Evolutionary conservation across 2,888 invertebrate species (phyloP).

Genomic region (Pyrrhosoma nymphula): DNA sequence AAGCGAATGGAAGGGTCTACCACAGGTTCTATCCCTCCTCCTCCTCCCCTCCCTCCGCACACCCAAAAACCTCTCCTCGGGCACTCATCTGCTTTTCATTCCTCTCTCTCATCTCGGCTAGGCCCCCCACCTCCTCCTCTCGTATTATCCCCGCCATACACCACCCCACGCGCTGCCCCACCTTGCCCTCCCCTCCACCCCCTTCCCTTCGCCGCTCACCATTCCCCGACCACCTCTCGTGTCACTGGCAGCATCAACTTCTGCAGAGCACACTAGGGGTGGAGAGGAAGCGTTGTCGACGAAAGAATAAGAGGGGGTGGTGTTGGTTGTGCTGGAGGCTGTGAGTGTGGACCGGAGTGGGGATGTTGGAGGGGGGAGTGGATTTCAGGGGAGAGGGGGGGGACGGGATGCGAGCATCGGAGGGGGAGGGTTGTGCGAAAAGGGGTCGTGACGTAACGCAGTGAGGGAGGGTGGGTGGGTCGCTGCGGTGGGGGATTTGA

Average conservation of each 20-base stretch:
- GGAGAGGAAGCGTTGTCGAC: background rate
- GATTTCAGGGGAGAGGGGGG: background rate
- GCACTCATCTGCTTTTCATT: slow-evolving; percentile 41
- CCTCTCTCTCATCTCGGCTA: background rate
- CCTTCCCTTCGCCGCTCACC: background rate
- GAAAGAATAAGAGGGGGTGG: background rate
- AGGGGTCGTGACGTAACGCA: background rate
- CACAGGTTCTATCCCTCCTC: too few relatives aligned
- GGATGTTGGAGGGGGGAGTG: background rate
- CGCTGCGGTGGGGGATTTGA: background rate
- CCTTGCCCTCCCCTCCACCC: background rate
- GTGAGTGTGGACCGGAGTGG: background rate
- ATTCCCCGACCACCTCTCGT: background rate
- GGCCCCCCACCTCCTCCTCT: background rate
- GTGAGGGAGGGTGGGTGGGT: background rate
- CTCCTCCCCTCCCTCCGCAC: background rate
- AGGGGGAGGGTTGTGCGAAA: background rate
- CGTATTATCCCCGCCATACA: background rate
- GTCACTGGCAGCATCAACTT: slow-evolving; percentile 61
- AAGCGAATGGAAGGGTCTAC: too few relatives aligned
- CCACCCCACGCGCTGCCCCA: background rate
- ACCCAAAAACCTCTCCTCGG: background rate
- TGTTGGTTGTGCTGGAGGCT: background rate
- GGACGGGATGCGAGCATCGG: too few relatives aligned
- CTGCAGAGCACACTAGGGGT: slow-evolving; percentile 23